Evolutionary conservation across 2,888 invertebrate species (phyloP).

Genomic region (Ennomos quercinarius): DNA sequence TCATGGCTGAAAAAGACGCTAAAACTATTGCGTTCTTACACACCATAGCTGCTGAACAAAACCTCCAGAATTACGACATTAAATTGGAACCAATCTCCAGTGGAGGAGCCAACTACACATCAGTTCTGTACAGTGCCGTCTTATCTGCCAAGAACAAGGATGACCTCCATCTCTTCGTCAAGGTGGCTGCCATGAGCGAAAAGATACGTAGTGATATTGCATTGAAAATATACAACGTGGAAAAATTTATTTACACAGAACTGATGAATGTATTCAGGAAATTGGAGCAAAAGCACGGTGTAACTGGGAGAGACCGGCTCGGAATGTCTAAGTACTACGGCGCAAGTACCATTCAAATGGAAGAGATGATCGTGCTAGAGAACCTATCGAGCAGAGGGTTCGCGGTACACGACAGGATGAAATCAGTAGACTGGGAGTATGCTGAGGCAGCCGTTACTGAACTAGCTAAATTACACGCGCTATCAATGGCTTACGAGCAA

Average conservation of each 20-base stretch:
- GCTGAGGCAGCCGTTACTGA: slow-evolving; percentile 44
- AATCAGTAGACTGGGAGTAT: slow-evolving; percentile 52
- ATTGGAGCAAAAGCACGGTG: slow-evolving; percentile 37
- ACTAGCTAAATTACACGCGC: slow-evolving; percentile 60
- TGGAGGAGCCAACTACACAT: slow-evolving; percentile 63
- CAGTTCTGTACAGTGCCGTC: slow-evolving; percentile 49
- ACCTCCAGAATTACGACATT: slow-evolving; percentile 45
- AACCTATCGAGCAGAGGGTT: slow-evolving; percentile 48
- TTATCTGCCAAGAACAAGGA: slow-evolving; percentile 45
- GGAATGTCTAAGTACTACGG: slow-evolving; percentile 49
- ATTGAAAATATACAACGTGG: slow-evolving; percentile 32
- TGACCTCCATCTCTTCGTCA: slow-evolving; percentile 57
- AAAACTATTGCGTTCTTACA: slow-evolving; percentile 44
- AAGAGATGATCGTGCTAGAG: slow-evolving; percentile 56
- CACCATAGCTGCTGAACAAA: slow-evolving; percentile 48
- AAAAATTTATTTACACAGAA: slow-evolving; percentile 38
- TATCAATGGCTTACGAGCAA: slow-evolving; percentile 55
- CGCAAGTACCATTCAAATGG: slow-evolving; percentile 32
- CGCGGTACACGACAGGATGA: slow-evolving; percentile 47
- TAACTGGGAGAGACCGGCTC: slow-evolving; percentile 44
- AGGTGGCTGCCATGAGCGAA: slow-evolving; percentile 50
- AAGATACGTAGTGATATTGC: slow-evolving; percentile 20
- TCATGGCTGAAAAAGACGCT: slow-evolving; percentile 52
- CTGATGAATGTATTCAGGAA: slow-evolving; percentile 32
- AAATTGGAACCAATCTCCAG: slow-evolving; percentile 49